Percentiles rank a stretch among this genome's conserved stretches.
phyloP scores from a whole-genome alignment of 2,113 vertebrate genomes.

The Aramus guarauna region DNA sequence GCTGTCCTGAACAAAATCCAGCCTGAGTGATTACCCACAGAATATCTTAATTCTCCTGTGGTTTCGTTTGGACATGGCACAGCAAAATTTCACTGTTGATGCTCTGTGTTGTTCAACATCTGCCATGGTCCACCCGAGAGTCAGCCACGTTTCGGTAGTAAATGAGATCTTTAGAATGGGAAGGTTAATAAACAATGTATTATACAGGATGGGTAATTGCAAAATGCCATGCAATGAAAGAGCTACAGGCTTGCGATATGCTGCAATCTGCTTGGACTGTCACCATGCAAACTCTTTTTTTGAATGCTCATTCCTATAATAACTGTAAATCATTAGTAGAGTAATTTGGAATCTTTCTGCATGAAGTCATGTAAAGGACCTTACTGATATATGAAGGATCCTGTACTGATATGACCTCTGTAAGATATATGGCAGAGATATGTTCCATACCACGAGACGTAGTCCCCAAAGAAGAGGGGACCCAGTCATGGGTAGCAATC shows the following conservation, averaged over 20 bases:
- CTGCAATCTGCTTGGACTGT: background rate
- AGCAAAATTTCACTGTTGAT: conserved; percentile 58
- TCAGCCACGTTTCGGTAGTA: conserved; percentile 14
- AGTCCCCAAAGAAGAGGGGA: background rate
- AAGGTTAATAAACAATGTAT: conserved; percentile 40
- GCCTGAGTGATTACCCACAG: conserved; percentile 64
- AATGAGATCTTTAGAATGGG: conserved; percentile 29
- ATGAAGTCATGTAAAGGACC: background rate
- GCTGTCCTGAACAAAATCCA: conserved; percentile 67
- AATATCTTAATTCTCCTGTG: conserved; percentile 62
- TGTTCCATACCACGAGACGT: background rate
- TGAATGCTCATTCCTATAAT: background rate
- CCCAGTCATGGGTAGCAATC: background rate
- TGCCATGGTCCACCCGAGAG: conserved; percentile 31
- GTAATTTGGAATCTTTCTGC: background rate
- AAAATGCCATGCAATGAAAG: background rate
- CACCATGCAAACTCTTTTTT: background rate
- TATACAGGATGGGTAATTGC: background rate
- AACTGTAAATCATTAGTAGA: background rate
- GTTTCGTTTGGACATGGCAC: conserved; percentile 57
- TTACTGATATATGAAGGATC: background rate
- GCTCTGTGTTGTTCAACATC: conserved; percentile 51
- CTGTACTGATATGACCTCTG: background rate
- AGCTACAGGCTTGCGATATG: background rate
- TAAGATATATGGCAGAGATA: background rate